Evolutionary conservation across 2,797 vertebrate species (phyloP).

Genomic region (Propithecus perrieri): DNA sequence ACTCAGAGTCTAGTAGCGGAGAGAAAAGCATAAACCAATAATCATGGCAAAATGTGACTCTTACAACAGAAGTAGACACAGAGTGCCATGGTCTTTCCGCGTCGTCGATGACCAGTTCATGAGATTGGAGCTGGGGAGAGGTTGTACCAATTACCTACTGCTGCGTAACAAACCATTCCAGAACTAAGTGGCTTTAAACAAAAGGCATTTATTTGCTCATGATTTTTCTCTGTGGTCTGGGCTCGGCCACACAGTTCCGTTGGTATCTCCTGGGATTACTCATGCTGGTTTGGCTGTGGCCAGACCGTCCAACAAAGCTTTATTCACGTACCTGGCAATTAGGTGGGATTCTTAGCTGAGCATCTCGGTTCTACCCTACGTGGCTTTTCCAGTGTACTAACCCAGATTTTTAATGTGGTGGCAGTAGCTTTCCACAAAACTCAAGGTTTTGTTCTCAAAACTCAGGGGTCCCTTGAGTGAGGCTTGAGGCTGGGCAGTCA

Average conservation of each 20-base stretch:
- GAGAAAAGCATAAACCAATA: background rate
- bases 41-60: background rate
- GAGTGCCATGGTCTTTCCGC: background rate
- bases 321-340: background rate
- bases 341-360: background rate
- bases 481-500: background rate
- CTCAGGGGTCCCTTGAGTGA: background rate
- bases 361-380: background rate
- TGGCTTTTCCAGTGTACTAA: background rate
- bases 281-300: background rate
- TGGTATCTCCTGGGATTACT: background rate
- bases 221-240: background rate
- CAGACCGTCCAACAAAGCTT: background rate
- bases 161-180: background rate
- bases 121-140: background rate
- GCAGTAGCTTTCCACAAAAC: background rate
- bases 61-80: background rate
- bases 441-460: too few relatives aligned
- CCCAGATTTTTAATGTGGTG: background rate
- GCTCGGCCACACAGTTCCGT: background rate
- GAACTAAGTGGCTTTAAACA: background rate
- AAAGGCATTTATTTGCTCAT: background rate
- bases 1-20: background rate
- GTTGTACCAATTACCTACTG: background rate
- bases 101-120: background rate